Percentiles rank a stretch among this genome's conserved stretches.
Conservation (phyloP, 2,888 invertebrate genomes). For the Clunio marinus region DNA sequence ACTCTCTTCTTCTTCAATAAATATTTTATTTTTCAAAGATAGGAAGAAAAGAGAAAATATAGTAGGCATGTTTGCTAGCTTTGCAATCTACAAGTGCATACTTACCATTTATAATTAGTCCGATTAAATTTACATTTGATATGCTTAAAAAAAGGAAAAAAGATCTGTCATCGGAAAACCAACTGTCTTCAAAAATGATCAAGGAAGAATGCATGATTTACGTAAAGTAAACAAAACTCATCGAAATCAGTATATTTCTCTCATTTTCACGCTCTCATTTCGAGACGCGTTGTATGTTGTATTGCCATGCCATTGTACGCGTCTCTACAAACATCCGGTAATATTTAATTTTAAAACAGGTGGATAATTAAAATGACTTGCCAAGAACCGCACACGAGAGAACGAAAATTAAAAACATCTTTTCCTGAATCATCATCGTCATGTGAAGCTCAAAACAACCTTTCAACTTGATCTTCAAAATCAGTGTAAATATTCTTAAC, state of each 20-base stretch:
- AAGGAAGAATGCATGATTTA: background rate
- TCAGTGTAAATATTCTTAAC: too few relatives aligned
- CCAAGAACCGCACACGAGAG: background rate
- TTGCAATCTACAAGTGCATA: too few relatives aligned
- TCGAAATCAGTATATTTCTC: too few relatives aligned
- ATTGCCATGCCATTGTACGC: background rate
- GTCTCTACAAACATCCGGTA: conserved; percentile 29
- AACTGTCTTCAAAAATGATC: background rate
- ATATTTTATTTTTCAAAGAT: too few relatives aligned
- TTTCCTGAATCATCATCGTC: background rate
- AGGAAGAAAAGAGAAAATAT: too few relatives aligned
- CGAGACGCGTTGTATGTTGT: background rate
- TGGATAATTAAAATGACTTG: conserved; percentile 23
- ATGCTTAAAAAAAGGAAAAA: background rate
- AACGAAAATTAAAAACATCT: background rate
- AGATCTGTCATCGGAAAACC: background rate
- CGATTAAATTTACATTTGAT: background rate
- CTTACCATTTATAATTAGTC: background rate
- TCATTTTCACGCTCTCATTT: too few relatives aligned
- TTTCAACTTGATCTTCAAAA: conserved; percentile 11
- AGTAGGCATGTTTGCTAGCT: background rate
- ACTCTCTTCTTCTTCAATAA: background rate
- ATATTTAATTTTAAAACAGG: conserved; percentile 37
- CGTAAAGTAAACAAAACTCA: background rate
- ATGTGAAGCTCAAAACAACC: background rate